A percentile compares a stretch with the other conserved stretches of the same genome.
Evolutionary conservation across 2,113 vertebrate genomes (phyloP).

Genomic region (Thermophis baileyi): DNA sequence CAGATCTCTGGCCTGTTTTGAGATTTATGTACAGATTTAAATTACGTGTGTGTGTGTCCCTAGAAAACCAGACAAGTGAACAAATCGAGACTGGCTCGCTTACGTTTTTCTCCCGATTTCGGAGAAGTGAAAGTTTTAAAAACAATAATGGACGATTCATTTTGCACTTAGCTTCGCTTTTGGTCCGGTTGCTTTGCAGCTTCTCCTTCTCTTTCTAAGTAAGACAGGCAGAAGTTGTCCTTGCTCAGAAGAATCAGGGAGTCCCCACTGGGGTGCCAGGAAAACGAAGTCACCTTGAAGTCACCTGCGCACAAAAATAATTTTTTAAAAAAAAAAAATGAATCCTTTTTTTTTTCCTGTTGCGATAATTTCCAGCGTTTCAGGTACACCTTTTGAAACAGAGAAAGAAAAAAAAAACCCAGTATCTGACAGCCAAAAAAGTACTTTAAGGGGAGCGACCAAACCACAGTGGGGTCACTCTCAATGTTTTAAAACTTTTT

Average conservation of each 20-base stretch:
- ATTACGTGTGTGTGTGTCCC: not conserved
- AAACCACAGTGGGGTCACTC: not conserved
- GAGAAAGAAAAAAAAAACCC: not conserved
- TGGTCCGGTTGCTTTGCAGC: slow-evolving; percentile 42
- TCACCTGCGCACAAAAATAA: slow-evolving; percentile 68
- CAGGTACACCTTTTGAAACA: not conserved
- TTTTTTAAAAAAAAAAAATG: no score
- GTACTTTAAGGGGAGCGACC: not conserved
- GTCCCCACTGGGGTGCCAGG: slow-evolving; percentile 82
- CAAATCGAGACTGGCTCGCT: not conserved
- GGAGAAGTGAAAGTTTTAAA: not conserved
- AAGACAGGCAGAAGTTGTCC: slow-evolving; percentile 90
- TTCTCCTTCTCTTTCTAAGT: slow-evolving; percentile 76
- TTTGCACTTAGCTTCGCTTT: not conserved
- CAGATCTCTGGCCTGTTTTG: not conserved
- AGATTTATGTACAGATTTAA: not conserved
- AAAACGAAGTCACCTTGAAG: slow-evolving; percentile 81
- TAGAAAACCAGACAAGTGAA: not conserved
- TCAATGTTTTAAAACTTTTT: not conserved
- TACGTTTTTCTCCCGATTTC: not conserved
- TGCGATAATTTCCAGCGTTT: not conserved
- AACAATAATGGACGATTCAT: not conserved
- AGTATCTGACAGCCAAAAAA: not conserved
- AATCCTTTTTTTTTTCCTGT: not conserved
- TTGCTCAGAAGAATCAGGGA: slow-evolving; percentile 83